A percentile compares a stretch with the other conserved stretches of the same genome.
Conservation (phyloP, 2,888 invertebrate species). For the Eurytoma californica region DNA sequence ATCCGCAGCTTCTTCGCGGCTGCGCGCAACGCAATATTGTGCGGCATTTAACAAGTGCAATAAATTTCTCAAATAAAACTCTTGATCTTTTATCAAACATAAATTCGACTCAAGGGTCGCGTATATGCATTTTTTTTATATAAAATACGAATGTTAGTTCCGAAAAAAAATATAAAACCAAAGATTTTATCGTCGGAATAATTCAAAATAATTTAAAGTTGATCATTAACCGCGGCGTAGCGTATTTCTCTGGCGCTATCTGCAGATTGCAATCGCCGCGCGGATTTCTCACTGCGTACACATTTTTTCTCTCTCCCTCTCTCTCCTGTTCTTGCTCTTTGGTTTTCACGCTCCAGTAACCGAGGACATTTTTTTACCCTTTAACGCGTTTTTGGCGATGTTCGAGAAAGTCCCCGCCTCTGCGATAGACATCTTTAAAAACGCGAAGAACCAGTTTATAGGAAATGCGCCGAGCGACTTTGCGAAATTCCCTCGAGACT, state of each 20-base stretch:
- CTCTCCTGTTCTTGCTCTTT: conserved; percentile 37
- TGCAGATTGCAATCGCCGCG: conserved; percentile 45
- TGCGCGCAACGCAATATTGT: conserved; percentile 10
- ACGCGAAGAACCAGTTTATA: no score
- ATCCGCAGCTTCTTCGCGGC: neutral
- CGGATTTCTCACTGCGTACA: conserved; percentile 30
- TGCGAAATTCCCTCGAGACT: no score
- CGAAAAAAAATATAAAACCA: conserved; percentile 8
- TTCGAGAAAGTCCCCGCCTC: no score
- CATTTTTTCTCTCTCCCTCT: conserved; percentile 43
- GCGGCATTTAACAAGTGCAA: conserved; percentile 21
- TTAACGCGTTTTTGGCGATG: no score
- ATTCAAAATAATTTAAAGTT: conserved; percentile 56
- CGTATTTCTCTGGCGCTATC: conserved; percentile 56
- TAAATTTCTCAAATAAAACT: conserved; percentile 50
- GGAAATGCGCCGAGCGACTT: no score
- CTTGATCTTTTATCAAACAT: conserved; percentile 40
- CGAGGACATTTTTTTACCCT: neutral
- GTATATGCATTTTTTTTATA: conserved; percentile 33
- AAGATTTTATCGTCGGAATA: conserved; percentile 52
- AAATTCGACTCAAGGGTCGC: conserved; percentile 22
- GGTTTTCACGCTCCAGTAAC: conserved; percentile 14
- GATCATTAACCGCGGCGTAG: conserved; percentile 51
- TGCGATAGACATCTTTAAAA: no score
- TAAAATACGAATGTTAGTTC: conserved; percentile 47